Conservation (phyloP, 92 coral and sea anemone species). For the Zoanthus gigantus region DNA sequence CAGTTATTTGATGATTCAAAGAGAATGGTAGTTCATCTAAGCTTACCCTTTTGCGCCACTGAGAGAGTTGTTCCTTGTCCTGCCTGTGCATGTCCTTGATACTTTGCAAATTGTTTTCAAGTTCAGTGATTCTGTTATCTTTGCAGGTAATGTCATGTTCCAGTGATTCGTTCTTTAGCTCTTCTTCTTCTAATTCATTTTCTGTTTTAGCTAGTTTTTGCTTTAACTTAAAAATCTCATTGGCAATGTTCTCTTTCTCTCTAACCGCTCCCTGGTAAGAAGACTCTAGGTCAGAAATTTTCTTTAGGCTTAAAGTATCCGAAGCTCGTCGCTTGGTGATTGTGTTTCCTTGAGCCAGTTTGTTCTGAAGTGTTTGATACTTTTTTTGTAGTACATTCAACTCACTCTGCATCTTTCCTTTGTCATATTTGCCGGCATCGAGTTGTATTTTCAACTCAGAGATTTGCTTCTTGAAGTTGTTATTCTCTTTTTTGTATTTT, state of each 20-base stretch:
- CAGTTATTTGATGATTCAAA: neutral
- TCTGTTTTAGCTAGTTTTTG: constrained; percentile 78
- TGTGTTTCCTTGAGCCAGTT: constrained; percentile 65
- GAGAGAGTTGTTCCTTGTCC: constrained; percentile 79
- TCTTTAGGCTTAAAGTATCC: constrained; percentile 72
- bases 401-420: constrained; percentile 74
- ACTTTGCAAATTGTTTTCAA: constrained; percentile 73
- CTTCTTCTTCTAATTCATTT: constrained; percentile 71
- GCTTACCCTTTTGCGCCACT: constrained; percentile 77
- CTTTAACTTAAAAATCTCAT: constrained; percentile 69
- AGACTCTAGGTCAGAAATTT: constrained; percentile 78
- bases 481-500: constrained; percentile 64
- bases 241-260: constrained; percentile 81
- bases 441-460: constrained; percentile 75
- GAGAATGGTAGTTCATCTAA: neutral
- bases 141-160: constrained; percentile 73
- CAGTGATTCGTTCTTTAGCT: constrained; percentile 71
- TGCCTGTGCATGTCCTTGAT: constrained; percentile 80
- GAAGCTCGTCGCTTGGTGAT: constrained; percentile 59
- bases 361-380: constrained; percentile 74
- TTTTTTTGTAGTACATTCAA: constrained; percentile 74
- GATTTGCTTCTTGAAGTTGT: constrained; percentile 62
- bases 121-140: constrained; percentile 72
- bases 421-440: constrained; percentile 81
- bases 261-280: constrained; percentile 75